A percentile compares a stretch with the other conserved stretches of the same genome.
phyloP scores from a whole-genome alignment of 35 echinoderm and acorn worm genomes.

The Apostichopus parvimensis region DNA sequence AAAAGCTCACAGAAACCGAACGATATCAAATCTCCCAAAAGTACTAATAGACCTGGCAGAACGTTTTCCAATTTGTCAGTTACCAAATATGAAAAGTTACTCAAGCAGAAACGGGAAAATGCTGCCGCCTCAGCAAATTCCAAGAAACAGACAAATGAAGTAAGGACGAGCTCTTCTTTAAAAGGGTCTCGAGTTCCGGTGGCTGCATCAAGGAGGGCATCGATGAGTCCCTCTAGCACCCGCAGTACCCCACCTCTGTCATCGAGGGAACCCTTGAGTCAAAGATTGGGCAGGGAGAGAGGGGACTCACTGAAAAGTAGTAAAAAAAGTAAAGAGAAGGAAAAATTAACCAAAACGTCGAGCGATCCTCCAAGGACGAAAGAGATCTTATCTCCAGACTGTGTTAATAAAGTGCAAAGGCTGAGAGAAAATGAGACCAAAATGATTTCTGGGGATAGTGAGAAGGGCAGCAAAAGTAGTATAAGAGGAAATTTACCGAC shows the following conservation, averaged over 20 bases:
- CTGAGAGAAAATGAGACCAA: not conserved
- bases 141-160: conserved; percentile 8
- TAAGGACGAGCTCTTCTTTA: not conserved
- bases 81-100: not conserved
- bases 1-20: not conserved
- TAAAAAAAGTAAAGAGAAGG: not conserved
- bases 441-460: not conserved
- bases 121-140: not conserved
- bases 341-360: not conserved
- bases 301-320: not conserved
- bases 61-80: conserved; percentile 11
- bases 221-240: conserved; percentile 27
- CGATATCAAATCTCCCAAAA: too few species aligned
- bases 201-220: not conserved
- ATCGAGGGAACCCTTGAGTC: not conserved
- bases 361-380: not conserved
- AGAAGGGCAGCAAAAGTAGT: not conserved
- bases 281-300: not conserved
- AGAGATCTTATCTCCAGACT: not conserved
- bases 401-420: not conserved
- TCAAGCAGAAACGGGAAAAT: not conserved
- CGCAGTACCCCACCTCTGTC: not conserved
- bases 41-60: not conserved
- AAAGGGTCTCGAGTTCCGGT: conserved; percentile 20
- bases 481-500: not conserved